phyloP scores from a whole-genome alignment of 2,113 vertebrate genomes.

The Telmatochromis brichardi region DNA sequence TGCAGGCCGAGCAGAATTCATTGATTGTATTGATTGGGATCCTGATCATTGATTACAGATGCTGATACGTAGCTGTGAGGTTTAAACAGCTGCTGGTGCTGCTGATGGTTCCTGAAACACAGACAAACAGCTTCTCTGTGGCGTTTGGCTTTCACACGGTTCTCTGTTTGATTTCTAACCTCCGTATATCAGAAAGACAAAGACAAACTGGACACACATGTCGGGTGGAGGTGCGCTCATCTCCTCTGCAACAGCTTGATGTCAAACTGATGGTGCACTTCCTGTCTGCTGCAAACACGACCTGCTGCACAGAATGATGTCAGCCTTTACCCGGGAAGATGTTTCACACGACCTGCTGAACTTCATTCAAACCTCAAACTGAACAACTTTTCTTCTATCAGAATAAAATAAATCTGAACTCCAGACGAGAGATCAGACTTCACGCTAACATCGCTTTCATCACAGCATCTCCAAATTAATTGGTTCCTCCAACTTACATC shows the following conservation, averaged over 20 bases:
- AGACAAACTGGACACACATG: background rate
- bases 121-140: background rate
- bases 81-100: background rate
- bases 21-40: background rate
- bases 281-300: no score
- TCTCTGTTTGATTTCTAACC: background rate
- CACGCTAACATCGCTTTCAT: background rate
- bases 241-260: fast-evolving
- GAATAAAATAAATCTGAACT: background rate
- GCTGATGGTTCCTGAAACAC: background rate
- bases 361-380: background rate
- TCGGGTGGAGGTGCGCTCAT: background rate
- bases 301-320: background rate
- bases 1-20: background rate
- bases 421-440: background rate
- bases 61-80: background rate
- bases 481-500: background rate
- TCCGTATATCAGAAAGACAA: background rate
- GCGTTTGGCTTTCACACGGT: fast-evolving
- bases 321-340: background rate
- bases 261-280: background rate
- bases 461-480: background rate
- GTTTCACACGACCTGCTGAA: background rate
- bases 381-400: background rate
- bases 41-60: background rate